Base-by-base conservation (phyloP, 1,140 invertebrate species). In the Leptinotarsa lineolata region DNA sequence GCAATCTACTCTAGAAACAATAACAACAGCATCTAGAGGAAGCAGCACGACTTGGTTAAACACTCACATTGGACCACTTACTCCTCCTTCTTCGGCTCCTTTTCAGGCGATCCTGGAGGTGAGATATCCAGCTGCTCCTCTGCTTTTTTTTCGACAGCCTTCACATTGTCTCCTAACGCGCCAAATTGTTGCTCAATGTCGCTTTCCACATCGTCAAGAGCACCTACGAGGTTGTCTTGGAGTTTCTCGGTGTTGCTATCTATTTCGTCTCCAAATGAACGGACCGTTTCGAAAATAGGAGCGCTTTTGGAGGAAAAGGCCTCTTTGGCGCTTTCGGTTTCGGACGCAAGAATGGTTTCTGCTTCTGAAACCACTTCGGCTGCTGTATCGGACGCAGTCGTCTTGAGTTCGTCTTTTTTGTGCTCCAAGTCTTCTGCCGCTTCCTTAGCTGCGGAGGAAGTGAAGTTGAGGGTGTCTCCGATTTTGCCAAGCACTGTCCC, bases 321-420 rank as follows among this genome's bases (percentile, higher is more conserved):
- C 20, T 82, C 82, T 72, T 76, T 77, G 0, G 74, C 74, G 54
- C 78, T 78, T n/a, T 83, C 82, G 6, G 76, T 74, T 81, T 84
- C 82, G 11, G 81, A 83, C 1, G 78, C 78, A 18, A 84, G 45
- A 1, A 82, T 81, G 4, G 83, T 84, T 77, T 84, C 81, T 20
- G 82, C 79, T 66, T 83, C 80, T 8, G 83, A 83, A n/a, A 83
- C 77, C 4, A 77, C 79, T 79, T 84, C 83, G 6, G 73, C 72
- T 12, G 74, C 65, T 11, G 66, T 70, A 21, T 80, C 79, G 1
- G 77, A 73, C 12, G 74, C 72, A 48, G 71, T 75, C 8, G 70
- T 59, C 1, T 75, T 1, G 8, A 72, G 18, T n/a, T 83, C 78
- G 45, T 80, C 78, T 63, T 69, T 78, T 67, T 18, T 77, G 58